Evolutionary conservation across 2,113 vertebrate species (phyloP).

Genomic region (Procavia capensis): DNA sequence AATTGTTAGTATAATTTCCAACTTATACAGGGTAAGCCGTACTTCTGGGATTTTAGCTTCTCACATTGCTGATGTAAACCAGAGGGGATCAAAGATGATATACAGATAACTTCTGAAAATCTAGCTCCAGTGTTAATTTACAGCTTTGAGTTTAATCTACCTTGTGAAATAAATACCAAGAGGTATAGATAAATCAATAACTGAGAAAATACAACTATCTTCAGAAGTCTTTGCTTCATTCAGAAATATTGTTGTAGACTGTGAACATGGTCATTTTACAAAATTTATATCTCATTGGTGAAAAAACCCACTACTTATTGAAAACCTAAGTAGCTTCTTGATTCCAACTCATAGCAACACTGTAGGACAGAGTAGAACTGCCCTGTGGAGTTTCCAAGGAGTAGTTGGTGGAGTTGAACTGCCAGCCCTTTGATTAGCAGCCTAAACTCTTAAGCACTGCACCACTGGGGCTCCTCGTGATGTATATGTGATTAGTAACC

Average conservation of each 20-base stretch:
- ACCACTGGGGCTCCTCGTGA: background rate
- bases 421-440: no score
- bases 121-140: background rate
- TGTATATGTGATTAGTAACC: background rate
- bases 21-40: background rate
- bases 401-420: no score
- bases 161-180: background rate
- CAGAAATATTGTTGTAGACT: conserved; percentile 14
- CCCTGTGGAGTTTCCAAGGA: no score
- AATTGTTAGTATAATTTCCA: conserved; percentile 46
- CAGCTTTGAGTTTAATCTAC: background rate
- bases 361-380: no score
- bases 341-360: no score
- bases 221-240: background rate
- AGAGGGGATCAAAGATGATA: background rate
- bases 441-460: no score
- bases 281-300: background rate
- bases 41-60: conserved; percentile 44
- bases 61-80: conserved; percentile 26
- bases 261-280: background rate
- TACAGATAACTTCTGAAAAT: background rate
- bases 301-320: background rate
- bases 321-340: background rate
- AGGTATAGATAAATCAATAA: background rate
- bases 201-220: background rate